Evolutionary conservation across 1,140 invertebrate species (phyloP), one percentile per base, ranked within the genome.

Genomic region (Camponotus vicinus): DNA sequence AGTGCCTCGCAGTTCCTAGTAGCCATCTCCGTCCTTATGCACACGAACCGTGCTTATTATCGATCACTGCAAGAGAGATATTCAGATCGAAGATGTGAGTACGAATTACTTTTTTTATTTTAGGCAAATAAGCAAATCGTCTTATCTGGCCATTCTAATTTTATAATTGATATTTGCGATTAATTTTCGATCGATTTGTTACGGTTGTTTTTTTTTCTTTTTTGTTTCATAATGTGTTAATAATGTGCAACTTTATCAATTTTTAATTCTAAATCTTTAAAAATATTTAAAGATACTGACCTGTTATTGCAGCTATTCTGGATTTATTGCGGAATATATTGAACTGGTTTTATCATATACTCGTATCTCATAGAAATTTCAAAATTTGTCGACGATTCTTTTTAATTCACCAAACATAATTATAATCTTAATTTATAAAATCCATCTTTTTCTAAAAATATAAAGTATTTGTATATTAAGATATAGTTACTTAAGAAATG

Each of bases 1-100:
- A 91, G 90, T 91, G 90, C 90, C 90, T 92, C 90, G 90, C 90
- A 92, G 91, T 92, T 92, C 91, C 90, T 92, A 92, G 78, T 91
- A 92, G 87, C 89, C 88, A 90, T 85, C 79, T 92, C 91, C 91
- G 91, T 92, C 91, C 90, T 92, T 89, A 85, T 76, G 87, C 87
- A 87, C 73, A 71, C 79, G 63, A 80, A 85, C 18, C 59, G 79
- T 89, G 61, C 11, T 61, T 85, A 89, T 87, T 77, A 82, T 34
- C 80, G 27, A 85, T 71, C 45, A 63, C n/a, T 40, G 69, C 11
- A 40, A 83, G n/a, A 40, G 13, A 61, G 59, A 37, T 42, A 73
- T 84, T 32, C 82, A 80, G 34, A 85, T 57, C 18, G 64, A 70
- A 18, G 37, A 69, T 2, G 69, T 73, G 71, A 82, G 67, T 55